These are phyloP conservation scores for Probosciger aterrimus DNA, from an alignment of 2,113 vertebrate genomes.

Conservation along the genomic window DNA sequence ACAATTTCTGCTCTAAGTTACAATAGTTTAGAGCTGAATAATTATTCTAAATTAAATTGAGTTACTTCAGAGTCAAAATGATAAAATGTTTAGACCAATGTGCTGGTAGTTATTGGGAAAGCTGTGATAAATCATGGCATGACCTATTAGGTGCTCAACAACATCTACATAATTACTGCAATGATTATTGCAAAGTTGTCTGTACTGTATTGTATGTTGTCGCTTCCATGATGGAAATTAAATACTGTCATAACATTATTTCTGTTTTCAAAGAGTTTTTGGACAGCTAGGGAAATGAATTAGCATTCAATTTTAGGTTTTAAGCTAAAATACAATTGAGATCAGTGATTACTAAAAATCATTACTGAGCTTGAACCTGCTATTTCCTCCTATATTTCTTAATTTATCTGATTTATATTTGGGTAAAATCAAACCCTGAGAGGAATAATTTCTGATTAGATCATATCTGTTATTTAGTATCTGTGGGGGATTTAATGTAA, in stretches of 20 bases:
- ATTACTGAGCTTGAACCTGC: slow-evolving; percentile 10
- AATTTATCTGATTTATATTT: slow-evolving; percentile 44
- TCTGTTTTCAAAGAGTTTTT: slow-evolving; percentile 25
- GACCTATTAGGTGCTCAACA: not conserved
- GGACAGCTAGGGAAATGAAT: slow-evolving; percentile 10
- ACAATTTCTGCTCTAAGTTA: not conserved
- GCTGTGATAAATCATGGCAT: not conserved
- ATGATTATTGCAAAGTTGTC: not conserved
- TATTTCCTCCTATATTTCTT: slow-evolving; percentile 33
- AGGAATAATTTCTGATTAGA: slow-evolving; percentile 44
- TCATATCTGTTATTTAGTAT: slow-evolving; percentile 43
- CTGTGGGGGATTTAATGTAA: slow-evolving; percentile 15
- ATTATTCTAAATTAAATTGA: not conserved
- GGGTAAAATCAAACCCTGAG: slow-evolving; percentile 30
- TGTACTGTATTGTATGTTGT: not conserved
- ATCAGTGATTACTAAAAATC: slow-evolving; percentile 4
- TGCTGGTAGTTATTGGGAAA: not conserved
- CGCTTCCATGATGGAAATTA: not conserved
- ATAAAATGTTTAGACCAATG: not conserved
- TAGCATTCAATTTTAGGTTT: slow-evolving; percentile 47
- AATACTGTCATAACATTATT: not conserved
- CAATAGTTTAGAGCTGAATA: not conserved
- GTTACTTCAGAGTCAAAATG: not conserved
- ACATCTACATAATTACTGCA: not conserved
- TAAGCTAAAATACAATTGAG: slow-evolving; percentile 29